These are phyloP conservation scores for Haemorhous mexicanus DNA, from an alignment of 2,113 vertebrate genomes.

Conservation along the genomic window DNA sequence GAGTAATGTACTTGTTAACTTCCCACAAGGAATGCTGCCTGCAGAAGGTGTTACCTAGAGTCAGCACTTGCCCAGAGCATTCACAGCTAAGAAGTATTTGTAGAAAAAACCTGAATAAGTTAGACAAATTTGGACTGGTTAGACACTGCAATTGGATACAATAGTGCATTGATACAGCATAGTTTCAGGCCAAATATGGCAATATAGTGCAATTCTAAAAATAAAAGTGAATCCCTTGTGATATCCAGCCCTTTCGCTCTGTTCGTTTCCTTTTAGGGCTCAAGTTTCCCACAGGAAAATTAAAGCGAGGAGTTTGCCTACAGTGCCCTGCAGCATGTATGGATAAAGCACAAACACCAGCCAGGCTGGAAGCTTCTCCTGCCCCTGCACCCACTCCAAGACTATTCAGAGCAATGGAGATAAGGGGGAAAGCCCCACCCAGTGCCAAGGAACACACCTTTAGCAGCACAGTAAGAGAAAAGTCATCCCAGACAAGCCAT, in stretches of 20 bases:
- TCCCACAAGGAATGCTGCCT: background rate
- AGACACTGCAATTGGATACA: constrained; percentile 50
- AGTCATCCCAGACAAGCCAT: constrained; percentile 1
- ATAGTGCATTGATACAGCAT: constrained; percentile 64
- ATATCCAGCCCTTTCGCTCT: constrained; percentile 71
- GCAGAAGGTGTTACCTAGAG: background rate
- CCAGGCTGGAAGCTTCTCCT: constrained; percentile 10
- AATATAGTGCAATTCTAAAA: constrained; percentile 78
- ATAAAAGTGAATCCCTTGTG: constrained; percentile 79
- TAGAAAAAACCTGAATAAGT: background rate
- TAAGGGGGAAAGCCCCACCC: background rate
- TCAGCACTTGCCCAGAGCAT: background rate
- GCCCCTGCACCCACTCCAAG: constrained; percentile 3
- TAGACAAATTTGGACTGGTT: constrained; percentile 19
- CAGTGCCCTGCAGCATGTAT: constrained; percentile 53
- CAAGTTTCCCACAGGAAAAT: constrained; percentile 90
- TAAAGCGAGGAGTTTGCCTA: constrained; percentile 70
- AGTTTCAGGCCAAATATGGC: constrained; percentile 84
- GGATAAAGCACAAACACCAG: constrained; percentile 25
- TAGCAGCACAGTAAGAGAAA: background rate
- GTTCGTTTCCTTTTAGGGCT: constrained; percentile 78
- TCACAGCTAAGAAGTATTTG: background rate
- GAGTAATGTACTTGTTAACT: background rate
- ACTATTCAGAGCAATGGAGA: background rate
- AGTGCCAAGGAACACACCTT: background rate